These are phyloP conservation scores for Acanthacorydalis orientalis DNA, from an alignment of 2,888 invertebrate species.

Conservation along the genomic window DNA sequence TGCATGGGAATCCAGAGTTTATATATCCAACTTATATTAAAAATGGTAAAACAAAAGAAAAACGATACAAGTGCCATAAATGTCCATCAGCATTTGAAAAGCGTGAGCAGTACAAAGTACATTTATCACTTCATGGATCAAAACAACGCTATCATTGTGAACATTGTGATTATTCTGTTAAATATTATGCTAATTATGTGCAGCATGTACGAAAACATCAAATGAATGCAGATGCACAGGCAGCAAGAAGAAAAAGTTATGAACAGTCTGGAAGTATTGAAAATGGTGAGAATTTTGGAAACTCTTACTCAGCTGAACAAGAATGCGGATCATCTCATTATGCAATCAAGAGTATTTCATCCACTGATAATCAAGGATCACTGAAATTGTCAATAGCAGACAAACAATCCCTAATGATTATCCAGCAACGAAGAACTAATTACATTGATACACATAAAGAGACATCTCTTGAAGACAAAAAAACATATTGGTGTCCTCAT, in stretches of 20 bases:
- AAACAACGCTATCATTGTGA: constrained; percentile 70
- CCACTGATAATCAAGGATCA: constrained; percentile 27
- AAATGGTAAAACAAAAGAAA: constrained; percentile 57
- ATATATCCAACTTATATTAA: constrained; percentile 57
- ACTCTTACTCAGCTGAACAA: constrained; percentile 9
- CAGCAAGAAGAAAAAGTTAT: constrained; percentile 28
- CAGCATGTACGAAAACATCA: constrained; percentile 71
- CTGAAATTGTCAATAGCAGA: constrained; percentile 41
- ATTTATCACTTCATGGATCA: constrained; percentile 66
- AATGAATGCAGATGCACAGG: constrained; percentile 47
- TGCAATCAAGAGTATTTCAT: constrained; percentile 16
- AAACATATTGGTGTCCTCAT: constrained; percentile 48
- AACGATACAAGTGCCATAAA: constrained; percentile 66
- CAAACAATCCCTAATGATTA: constrained; percentile 40
- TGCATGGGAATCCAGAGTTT: constrained; percentile 62
- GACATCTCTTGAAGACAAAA: constrained; percentile 27
- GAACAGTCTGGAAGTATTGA: constrained; percentile 9
- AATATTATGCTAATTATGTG: constrained; percentile 67
- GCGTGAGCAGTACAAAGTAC: constrained; percentile 67
- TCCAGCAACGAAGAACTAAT: constrained; percentile 35
- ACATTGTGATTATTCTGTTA: constrained; percentile 74
- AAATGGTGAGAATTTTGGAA: background rate
- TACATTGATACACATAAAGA: constrained; percentile 21
- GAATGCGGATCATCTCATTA: constrained; percentile 15
- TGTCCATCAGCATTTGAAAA: constrained; percentile 82